These are phyloP conservation scores for Sitophilus oryzae DNA, from an alignment of 1,140 invertebrate genomes.

Conservation along the genomic window DNA sequence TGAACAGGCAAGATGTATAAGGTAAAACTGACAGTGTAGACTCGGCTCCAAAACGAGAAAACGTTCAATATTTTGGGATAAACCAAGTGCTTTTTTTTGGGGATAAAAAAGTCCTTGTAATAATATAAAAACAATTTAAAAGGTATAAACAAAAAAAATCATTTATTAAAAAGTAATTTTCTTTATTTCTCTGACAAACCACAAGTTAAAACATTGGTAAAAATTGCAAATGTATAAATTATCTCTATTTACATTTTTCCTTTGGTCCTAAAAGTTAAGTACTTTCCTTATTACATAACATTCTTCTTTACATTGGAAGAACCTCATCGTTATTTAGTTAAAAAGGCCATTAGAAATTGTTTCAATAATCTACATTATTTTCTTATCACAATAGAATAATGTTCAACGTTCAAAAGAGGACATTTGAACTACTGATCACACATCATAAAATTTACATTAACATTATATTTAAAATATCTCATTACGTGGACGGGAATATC, in stretches of 20 bases:
- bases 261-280: slow-evolving; percentile 20
- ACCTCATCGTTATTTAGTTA: slow-evolving; percentile 1
- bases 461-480: too few species aligned
- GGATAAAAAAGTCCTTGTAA: too few species aligned
- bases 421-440: background rate
- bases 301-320: background rate
- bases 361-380: background rate
- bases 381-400: background rate
- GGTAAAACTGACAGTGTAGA: too few species aligned
- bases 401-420: background rate
- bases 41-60: too few species aligned
- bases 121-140: too few species aligned
- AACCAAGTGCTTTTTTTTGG: too few species aligned
- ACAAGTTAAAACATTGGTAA: background rate
- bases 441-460: too few species aligned
- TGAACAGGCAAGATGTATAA: too few species aligned
- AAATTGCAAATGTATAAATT: slow-evolving; percentile 12
- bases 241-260: slow-evolving; percentile 11
- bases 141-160: too few species aligned
- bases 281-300: background rate
- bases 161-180: too few species aligned
- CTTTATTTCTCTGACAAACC: background rate
- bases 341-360: slow-evolving; percentile 1
- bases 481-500: background rate
- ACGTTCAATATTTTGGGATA: too few species aligned